phyloP scores from a whole-genome alignment of 2,113 vertebrate genomes.

The Ptyas mucosa region DNA sequence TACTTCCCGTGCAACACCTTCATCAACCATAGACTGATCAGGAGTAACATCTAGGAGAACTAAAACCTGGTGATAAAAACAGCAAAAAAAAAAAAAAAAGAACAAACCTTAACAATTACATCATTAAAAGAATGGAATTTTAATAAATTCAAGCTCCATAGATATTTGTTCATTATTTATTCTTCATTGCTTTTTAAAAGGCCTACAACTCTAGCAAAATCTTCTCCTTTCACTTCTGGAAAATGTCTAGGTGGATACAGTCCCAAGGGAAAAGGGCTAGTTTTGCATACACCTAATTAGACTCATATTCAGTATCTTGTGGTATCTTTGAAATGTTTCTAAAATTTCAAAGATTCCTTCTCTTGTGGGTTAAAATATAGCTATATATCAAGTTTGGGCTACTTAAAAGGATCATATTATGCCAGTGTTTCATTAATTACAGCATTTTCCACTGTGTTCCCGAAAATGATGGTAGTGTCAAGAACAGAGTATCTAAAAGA shows the following conservation, averaged over 20 bases:
- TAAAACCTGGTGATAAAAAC: constrained; percentile 73
- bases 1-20: constrained; percentile 94
- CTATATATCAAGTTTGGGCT: not conserved
- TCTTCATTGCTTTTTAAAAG: not conserved
- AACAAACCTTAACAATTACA: not conserved
- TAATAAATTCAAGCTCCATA: not conserved
- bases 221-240: not conserved
- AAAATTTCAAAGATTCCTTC: not conserved
- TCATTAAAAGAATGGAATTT: not conserved
- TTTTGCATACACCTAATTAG: not conserved
- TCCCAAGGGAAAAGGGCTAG: not conserved
- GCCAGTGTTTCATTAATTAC: not conserved
- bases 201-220: not conserved
- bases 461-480: not conserved
- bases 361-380: not conserved
- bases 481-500: not conserved
- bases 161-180: not conserved
- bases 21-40: constrained; percentile 94
- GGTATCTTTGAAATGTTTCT: not conserved
- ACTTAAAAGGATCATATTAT: not conserved
- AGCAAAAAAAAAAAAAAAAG: not conserved
- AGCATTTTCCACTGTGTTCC: not conserved
- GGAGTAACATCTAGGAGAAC: constrained; percentile 90
- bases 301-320: not conserved
- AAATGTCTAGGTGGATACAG: not conserved